Evolutionary conservation across 2,888 invertebrate genomes (phyloP), one percentile per base, ranked within the genome.

Genomic region (Dryococelus australis): DNA sequence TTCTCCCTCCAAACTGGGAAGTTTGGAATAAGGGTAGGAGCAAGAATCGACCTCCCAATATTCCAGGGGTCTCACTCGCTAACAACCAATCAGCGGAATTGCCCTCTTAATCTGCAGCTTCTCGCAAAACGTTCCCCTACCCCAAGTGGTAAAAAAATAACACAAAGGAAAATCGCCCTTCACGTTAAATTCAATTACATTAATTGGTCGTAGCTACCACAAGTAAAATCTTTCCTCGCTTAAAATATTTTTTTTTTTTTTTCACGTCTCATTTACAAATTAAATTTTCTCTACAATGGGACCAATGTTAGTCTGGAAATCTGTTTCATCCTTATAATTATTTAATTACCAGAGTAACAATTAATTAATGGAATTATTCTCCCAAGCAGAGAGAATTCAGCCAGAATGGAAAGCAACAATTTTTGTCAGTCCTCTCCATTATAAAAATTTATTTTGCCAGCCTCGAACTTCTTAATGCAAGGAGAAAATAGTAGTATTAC

Each of bases 211-310:
- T 9, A 16, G 65, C 16, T 65, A 65, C 65, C 65, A n/a, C 65
- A 65, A 65, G 65, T 24, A 65, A 65, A 65, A 65, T 65, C 65
- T 65, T 20, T 65, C 65, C 65, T n/a, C 24, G n/a, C 65, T 65
- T 65, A 24, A 8, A 65, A 65, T 35, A 65, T 12, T 8, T 24
- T 65, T 20, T 24, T 12, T 8, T 24, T 65, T 20, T 24, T 65
- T 65, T 65, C n/a, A n/a, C 65, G 65, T 65, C 65, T 65, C 65
- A 65, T 65, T 65, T 65, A 65, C 65, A 65, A 65, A 65, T 65
- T 65, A 65, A 65, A 24, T 65, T 47, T 47, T 5, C 65, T 2
- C 0, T 20, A 8, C 65, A 65, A 20, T n/a, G 20, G 65, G 1
- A 24, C 65, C 65, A 65, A 65, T 65, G 10, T 65, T 24, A 9